Evolutionary conservation across 2,113 vertebrate species (phyloP), one percentile per base, ranked within the genome.

Genomic region (Melanerpes aurifrons): DNA sequence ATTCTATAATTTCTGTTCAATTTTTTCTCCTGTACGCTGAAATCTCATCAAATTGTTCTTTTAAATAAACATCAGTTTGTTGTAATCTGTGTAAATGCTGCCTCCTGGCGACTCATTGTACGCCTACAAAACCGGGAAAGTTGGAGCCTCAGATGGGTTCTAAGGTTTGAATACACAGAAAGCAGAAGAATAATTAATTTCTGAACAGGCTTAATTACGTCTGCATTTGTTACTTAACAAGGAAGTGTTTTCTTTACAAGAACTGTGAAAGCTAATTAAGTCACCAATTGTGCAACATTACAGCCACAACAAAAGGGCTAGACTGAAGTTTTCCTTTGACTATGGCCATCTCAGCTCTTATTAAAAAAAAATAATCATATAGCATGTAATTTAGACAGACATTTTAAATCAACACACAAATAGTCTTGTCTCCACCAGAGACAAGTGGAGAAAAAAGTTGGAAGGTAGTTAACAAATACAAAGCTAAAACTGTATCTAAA

Each of bases 51-150:
- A 59, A 18, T 1, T 4, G 7, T 8, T 10, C 9, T n/a, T 62
- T n/a, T 2, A 6, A 24, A 53, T 12, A 26, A 8, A 26, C 7
- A 6, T 0, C 15, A 15, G 15, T 12, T 56, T 9, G 13, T 6
- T 48, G 58, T 48, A 63, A 22, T 8, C 32, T 35, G n/a, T 58
- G 57, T 16, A 18, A 67, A 22, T 64, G 43, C 59, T 86, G 87
- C 92, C 93, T 92, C 87, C 92, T 89, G 84, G 80, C 7, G 80
- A 73, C 61, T 64, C 29, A 18, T 10, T n/a, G n/a, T 40, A 22
- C 15, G 6, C 25, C 77, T 71, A 10, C 82, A 58, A 66, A 48
- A 4, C 2, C 0, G 10, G 58, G 8, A 4, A 53, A 31, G 4
- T 14, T 6, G 3, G 11, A 29, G 19, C 13, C 31, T 78, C 40